Conservation (phyloP, 2,797 vertebrate genomes). For the Eidolon dupreanum region DNA sequence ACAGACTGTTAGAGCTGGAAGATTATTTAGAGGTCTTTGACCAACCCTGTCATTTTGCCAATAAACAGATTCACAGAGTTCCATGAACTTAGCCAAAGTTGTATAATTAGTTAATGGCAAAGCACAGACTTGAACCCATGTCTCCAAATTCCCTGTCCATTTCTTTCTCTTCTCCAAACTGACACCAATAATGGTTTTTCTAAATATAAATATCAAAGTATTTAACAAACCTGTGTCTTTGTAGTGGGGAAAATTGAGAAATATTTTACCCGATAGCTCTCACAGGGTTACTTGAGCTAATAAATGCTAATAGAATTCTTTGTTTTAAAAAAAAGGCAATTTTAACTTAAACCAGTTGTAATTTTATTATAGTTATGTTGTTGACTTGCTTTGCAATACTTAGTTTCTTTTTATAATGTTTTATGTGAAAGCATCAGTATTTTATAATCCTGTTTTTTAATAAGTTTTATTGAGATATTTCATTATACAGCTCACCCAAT, state of each 20-base stretch:
- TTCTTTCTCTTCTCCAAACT: slow-evolving; percentile 36
- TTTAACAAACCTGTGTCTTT: slow-evolving; percentile 32
- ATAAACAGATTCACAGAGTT: slow-evolving; percentile 13
- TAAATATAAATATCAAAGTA: slow-evolving; percentile 13
- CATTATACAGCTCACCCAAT: not conserved
- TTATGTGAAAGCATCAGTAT: slow-evolving; percentile 32
- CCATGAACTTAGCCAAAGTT: not conserved
- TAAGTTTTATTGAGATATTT: not conserved
- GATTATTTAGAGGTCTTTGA: slow-evolving; percentile 9
- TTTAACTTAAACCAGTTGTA: not conserved
- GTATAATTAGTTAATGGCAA: slow-evolving; percentile 9
- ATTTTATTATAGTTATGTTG: slow-evolving; percentile 34
- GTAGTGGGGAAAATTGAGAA: slow-evolving; percentile 33
- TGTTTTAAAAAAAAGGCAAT: not conserved
- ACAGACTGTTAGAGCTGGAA: slow-evolving; percentile 6
- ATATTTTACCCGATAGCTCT: not conserved
- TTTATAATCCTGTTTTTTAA: slow-evolving; percentile 47
- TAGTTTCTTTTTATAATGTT: slow-evolving; percentile 29
- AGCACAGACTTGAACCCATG: not conserved
- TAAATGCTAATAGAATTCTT: slow-evolving; percentile 41
- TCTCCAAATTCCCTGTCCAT: not conserved
- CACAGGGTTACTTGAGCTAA: slow-evolving; percentile 41
- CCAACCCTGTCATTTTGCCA: slow-evolving; percentile 37
- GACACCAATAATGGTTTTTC: slow-evolving; percentile 30
- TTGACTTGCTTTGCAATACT: slow-evolving; percentile 6